These are phyloP conservation scores for Brienomyrus longianalis DNA, from an alignment of 2,113 vertebrate genomes.

Conservation along the genomic window DNA sequence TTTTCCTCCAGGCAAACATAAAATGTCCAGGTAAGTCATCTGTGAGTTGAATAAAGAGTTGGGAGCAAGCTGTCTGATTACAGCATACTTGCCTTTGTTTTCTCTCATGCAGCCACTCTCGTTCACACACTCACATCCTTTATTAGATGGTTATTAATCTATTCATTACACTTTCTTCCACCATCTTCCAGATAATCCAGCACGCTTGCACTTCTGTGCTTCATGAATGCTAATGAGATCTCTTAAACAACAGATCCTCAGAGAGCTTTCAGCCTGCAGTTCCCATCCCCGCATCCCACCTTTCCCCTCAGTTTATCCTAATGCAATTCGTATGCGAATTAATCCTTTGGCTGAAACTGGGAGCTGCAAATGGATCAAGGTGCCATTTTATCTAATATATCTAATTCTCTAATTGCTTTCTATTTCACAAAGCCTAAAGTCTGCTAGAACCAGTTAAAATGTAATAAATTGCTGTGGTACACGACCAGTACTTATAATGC, in stretches of 20 bases:
- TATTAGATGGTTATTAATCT: conserved; percentile 59
- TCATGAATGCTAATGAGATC: conserved; percentile 79
- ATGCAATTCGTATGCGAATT: conserved; percentile 63
- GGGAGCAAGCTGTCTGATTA: conserved; percentile 38
- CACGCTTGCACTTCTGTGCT: conserved; percentile 71
- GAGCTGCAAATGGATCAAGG: conserved; percentile 41
- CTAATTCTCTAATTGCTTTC: conserved; percentile 50
- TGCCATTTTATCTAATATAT: conserved; percentile 48
- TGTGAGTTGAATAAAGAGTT: conserved; percentile 54
- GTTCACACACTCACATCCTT: conserved; percentile 21
- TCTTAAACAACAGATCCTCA: conserved; percentile 69
- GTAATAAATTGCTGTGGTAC: conserved; percentile 36
- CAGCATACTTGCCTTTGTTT: conserved; percentile 16
- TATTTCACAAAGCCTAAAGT: conserved; percentile 38
- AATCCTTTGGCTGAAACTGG: conserved; percentile 47
- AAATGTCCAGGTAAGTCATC: conserved; percentile 70
- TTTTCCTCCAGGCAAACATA: conserved; percentile 69
- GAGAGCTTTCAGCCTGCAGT: conserved; percentile 71
- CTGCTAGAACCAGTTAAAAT: conserved; percentile 33
- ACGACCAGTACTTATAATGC: conserved; percentile 31
- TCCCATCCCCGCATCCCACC: conserved; percentile 37
- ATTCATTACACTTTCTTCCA: conserved; percentile 68
- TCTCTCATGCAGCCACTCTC: not conserved
- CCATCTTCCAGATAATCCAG: conserved; percentile 79
- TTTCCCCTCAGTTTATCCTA: conserved; percentile 46